Evolutionary conservation across 2,797 vertebrate species (phyloP).

Genomic region (Pteronotus mesoamericanus): DNA sequence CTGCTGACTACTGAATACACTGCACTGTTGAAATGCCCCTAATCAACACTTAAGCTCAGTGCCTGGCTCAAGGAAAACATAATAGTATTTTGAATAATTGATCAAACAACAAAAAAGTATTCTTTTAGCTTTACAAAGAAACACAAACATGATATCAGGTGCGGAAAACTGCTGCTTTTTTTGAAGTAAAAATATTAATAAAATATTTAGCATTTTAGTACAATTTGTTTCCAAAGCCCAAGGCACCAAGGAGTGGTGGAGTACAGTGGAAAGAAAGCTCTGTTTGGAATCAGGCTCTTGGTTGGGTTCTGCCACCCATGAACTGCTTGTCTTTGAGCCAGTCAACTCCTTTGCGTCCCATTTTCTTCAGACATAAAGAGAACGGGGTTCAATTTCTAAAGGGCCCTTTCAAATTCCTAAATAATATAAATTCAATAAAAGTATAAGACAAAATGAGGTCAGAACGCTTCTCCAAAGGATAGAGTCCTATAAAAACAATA

Average conservation of each 20-base stretch:
- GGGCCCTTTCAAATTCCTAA: not conserved
- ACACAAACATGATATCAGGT: not conserved
- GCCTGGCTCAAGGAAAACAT: not conserved
- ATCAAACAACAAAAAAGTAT: not conserved
- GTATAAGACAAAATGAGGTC: not conserved
- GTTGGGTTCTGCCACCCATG: not conserved
- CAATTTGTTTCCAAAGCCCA: not conserved
- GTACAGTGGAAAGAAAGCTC: not conserved
- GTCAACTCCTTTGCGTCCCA: not conserved
- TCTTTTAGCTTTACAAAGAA: not conserved
- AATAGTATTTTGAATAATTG: not conserved
- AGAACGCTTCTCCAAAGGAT: not conserved
- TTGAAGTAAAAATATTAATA: not conserved
- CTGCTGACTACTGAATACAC: not conserved
- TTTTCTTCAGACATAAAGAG: not conserved
- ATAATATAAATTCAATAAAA: not conserved
- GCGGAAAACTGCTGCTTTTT: not conserved
- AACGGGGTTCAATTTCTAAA: not conserved
- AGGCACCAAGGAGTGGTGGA: not conserved
- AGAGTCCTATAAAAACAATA: not conserved
- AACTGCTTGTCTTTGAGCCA: rapidly evolving
- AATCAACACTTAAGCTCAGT: not conserved
- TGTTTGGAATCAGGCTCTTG: not conserved
- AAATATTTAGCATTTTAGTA: not conserved
- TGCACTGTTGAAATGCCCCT: not conserved